phyloP scores from a whole-genome alignment of 1,140 invertebrate genomes.

The Bathynomus jamesi region DNA sequence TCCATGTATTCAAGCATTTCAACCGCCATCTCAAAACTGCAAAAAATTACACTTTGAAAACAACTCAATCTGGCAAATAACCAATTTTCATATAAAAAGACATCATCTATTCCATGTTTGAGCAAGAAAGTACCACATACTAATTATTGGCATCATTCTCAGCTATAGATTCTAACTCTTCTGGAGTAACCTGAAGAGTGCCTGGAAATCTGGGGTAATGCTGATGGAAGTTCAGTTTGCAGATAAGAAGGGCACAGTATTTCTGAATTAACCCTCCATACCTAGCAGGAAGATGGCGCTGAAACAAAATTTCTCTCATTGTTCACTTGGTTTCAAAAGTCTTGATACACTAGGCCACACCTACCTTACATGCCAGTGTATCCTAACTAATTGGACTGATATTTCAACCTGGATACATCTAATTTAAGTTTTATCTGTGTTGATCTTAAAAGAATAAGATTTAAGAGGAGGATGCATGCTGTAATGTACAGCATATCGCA shows the following conservation, averaged over 20 bases:
- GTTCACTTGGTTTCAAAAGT: too few relatives aligned
- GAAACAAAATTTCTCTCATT: conserved; percentile 12
- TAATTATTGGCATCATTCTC: conserved; percentile 89
- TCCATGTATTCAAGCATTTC: conserved; percentile 99
- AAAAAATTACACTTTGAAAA: conserved; percentile 42
- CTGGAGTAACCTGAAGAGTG: conserved; percentile 72
- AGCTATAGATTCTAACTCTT: conserved; percentile 75
- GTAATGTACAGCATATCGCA: too few relatives aligned
- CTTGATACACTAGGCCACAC: too few relatives aligned
- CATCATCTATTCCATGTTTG: conserved; percentile 1
- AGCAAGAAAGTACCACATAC: conserved; percentile 56
- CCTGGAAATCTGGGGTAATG: conserved; percentile 88
- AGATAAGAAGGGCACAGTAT: conserved; percentile 75
- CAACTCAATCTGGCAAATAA: not conserved
- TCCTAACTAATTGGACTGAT: too few relatives aligned
- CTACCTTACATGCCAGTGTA: too few relatives aligned
- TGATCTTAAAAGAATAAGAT: too few relatives aligned
- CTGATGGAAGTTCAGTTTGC: conserved; percentile 87
- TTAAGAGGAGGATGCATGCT: too few relatives aligned
- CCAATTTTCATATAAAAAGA: conserved; percentile 1
- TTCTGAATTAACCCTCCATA: conserved; percentile 82
- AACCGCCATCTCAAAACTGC: conserved; percentile 89
- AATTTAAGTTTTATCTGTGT: too few relatives aligned
- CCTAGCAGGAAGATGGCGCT: conserved; percentile 81
- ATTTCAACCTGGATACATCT: too few relatives aligned